phyloP scores from a whole-genome alignment of 2,797 vertebrate genomes.

The Chaetodon trifasciatus region DNA sequence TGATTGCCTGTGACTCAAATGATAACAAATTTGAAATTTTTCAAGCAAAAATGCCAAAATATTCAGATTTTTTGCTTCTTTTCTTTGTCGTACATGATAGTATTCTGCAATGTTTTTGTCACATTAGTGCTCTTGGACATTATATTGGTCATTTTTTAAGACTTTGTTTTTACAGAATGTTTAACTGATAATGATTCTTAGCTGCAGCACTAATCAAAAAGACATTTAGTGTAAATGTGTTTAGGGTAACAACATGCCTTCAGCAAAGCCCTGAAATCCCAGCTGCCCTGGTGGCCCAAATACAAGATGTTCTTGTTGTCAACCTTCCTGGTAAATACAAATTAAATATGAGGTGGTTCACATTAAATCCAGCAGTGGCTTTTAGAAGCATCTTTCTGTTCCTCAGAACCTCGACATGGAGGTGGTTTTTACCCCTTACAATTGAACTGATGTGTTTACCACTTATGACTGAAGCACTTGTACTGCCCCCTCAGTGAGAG shows the following conservation, averaged over 20 bases:
- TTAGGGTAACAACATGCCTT: slow-evolving; percentile 17
- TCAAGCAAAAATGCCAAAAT: no score
- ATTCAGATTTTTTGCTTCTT: no score
- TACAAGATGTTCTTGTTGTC: slow-evolving; percentile 7
- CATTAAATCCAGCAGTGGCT: slow-evolving; percentile 3
- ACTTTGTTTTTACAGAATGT: not conserved
- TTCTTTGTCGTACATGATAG: no score
- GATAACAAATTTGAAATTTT: no score
- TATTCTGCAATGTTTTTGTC: not conserved
- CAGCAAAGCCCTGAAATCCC: slow-evolving; percentile 20
- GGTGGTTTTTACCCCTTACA: slow-evolving; percentile 22
- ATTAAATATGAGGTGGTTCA: slow-evolving; percentile 13
- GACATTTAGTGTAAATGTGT: not conserved
- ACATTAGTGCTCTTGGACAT: not conserved
- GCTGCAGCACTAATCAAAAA: not conserved
- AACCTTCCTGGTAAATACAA: slow-evolving; percentile 12
- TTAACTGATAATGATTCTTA: not conserved
- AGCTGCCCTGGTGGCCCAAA: slow-evolving; percentile 19
- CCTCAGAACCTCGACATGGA: slow-evolving; percentile 2
- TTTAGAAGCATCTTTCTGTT: not conserved
- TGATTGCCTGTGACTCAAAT: no score
- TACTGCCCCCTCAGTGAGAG: not conserved
- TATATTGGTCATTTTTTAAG: not conserved
- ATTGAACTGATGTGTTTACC: slow-evolving; percentile 27
- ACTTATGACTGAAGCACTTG: slow-evolving; percentile 26